Evolutionary conservation across 2,888 invertebrate species (phyloP).

Genomic region (Baccha elongata): DNA sequence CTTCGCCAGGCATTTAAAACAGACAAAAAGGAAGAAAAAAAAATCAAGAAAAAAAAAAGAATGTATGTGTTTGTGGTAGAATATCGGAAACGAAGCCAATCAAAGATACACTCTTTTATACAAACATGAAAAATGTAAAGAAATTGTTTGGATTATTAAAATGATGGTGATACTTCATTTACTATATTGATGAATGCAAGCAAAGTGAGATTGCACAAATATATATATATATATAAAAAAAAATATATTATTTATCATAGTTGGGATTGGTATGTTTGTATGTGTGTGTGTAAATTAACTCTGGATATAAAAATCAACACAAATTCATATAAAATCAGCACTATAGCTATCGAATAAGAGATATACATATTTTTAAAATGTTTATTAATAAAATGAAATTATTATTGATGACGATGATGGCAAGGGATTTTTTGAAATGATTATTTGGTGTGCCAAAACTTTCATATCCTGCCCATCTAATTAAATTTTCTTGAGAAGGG

Average conservation of each 20-base stretch:
- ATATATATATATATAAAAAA: no score
- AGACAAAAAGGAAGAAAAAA: background rate
- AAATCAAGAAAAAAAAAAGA: background rate
- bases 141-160: background rate
- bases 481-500: no score
- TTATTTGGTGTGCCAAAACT: no score
- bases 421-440: background rate
- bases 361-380: conserved; percentile 18
- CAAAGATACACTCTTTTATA: background rate
- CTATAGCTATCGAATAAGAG: conserved; percentile 31
- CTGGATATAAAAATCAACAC: conserved; percentile 18
- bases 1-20: conserved; percentile 21
- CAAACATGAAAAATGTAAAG: background rate
- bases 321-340: conserved; percentile 24
- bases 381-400: conserved; percentile 15
- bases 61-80: background rate
- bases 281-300: background rate
- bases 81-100: conserved; percentile 11
- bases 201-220: conserved; percentile 14
- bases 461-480: no score
- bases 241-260: background rate
- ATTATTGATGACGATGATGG: background rate
- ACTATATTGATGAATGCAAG: conserved; percentile 9
- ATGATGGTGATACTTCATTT: conserved; percentile 3
- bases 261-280: background rate